A percentile compares a stretch with the other conserved stretches of the same genome.
phyloP scores from a whole-genome alignment of 2,113 vertebrate species.

The Pionites leucogaster region DNA sequence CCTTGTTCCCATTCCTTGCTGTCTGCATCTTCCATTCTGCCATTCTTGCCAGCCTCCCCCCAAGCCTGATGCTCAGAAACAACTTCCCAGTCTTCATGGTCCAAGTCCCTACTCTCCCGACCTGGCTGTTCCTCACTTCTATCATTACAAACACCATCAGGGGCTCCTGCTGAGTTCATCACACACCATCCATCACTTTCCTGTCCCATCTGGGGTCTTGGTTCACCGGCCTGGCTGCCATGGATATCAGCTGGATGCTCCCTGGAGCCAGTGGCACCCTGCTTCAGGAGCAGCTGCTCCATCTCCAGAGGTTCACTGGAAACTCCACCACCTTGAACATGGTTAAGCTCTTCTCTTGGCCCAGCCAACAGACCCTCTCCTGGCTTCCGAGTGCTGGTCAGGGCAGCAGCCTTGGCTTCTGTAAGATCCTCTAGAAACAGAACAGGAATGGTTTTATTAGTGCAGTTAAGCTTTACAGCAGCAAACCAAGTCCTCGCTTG shows the following conservation, averaged over 20 bases:
- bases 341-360: background rate
- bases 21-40: background rate
- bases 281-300: background rate
- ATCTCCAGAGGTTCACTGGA: background rate
- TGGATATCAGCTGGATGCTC: background rate
- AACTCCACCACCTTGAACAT: background rate
- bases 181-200: background rate
- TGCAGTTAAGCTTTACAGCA: background rate
- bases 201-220: background rate
- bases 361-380: background rate
- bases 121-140: background rate
- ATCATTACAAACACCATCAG: background rate
- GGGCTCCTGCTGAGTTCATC: background rate
- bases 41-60: conserved; percentile 9
- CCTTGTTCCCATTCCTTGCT: conserved; percentile 51
- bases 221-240: background rate
- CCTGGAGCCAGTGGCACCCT: background rate
- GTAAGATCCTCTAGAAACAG: background rate
- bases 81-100: conserved; percentile 68
- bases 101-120: background rate
- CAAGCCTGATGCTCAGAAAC: conserved; percentile 54
- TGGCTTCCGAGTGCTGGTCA: background rate
- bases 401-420: background rate
- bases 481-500: background rate
- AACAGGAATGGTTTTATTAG: background rate